Conservation (phyloP, 2,797 vertebrate species). For the Phylloscopus collybita region DNA sequence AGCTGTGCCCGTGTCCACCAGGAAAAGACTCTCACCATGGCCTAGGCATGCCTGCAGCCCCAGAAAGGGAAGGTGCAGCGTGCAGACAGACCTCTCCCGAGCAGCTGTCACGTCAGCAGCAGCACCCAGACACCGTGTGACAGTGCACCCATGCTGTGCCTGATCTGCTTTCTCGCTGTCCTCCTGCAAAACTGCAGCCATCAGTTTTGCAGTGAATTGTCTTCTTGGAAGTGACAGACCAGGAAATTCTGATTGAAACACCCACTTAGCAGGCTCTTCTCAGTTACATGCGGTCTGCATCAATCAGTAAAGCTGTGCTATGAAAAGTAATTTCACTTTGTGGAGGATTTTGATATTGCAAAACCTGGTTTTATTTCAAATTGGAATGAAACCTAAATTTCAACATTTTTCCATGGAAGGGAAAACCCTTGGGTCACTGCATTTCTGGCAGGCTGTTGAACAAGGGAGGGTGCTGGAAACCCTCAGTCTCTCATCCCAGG, state of each 20-base stretch:
- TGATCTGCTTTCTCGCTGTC: fast-evolving
- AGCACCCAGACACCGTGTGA: fast-evolving
- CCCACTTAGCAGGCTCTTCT: neutral
- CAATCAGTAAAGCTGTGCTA: slow-evolving; percentile 4
- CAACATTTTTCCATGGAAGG: slow-evolving; percentile 17
- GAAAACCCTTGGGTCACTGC: slow-evolving; percentile 10
- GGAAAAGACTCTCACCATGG: fast-evolving
- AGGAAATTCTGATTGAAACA: slow-evolving; percentile 52
- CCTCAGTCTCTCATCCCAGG: neutral
- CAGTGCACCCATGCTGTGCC: neutral
- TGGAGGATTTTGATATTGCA: neutral
- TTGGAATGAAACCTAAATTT: slow-evolving; percentile 39
- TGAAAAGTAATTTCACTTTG: neutral
- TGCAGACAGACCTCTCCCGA: fast-evolving
- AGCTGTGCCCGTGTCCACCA: fast-evolving
- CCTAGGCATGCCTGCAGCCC: neutral
- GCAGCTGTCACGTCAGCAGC: neutral
- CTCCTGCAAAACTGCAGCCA: neutral
- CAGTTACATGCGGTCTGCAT: neutral
- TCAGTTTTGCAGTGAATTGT: neutral
- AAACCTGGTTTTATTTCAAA: slow-evolving; percentile 41
- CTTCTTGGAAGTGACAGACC: slow-evolving; percentile 39
- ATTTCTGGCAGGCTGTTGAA: slow-evolving; percentile 20
- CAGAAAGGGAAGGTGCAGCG: fast-evolving
- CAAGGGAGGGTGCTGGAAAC: neutral